Percentiles rank a stretch among this genome's conserved stretches.
Evolutionary conservation across 2,797 vertebrate species (phyloP).

Genomic region (Paramormyrops hopkinsi): DNA sequence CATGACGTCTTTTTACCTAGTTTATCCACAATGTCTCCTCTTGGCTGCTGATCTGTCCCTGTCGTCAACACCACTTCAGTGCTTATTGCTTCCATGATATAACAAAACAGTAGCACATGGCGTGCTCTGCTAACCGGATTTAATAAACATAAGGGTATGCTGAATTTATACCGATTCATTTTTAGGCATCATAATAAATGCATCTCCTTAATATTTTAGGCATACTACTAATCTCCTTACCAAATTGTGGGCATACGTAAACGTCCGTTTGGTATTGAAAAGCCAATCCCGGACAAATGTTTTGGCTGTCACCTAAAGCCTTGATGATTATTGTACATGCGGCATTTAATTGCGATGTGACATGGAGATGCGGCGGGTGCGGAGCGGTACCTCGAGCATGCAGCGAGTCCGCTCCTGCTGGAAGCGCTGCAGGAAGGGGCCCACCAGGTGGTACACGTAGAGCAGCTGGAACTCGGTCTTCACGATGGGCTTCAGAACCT

Average conservation of each 20-base stretch:
- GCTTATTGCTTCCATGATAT: background rate
- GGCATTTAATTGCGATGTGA: background rate
- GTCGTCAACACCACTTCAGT: background rate
- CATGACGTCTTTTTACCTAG: background rate
- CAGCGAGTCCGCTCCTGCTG: constrained; percentile 95
- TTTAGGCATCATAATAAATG: background rate
- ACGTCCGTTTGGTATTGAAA: background rate
- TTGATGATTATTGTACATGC: background rate
- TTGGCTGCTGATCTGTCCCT: background rate
- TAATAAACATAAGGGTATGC: background rate
- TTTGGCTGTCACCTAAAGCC: background rate
- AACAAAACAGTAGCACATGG: background rate
- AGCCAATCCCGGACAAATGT: background rate
- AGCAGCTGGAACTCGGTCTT: constrained; percentile 95
- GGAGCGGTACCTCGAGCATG: constrained; percentile 68
- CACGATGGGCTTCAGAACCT: constrained; percentile 88
- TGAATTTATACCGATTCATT: background rate
- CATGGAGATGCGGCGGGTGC: background rate
- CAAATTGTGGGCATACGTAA: background rate
- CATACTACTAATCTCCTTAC: background rate
- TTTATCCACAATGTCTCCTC: background rate
- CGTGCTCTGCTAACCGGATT: background rate
- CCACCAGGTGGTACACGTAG: constrained; percentile 94
- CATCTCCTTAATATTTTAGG: background rate
- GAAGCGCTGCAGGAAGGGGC: constrained; percentile 92